These are phyloP conservation scores for Argyresthia albistria DNA, from an alignment of 2,888 invertebrate genomes.

Conservation along the genomic window DNA sequence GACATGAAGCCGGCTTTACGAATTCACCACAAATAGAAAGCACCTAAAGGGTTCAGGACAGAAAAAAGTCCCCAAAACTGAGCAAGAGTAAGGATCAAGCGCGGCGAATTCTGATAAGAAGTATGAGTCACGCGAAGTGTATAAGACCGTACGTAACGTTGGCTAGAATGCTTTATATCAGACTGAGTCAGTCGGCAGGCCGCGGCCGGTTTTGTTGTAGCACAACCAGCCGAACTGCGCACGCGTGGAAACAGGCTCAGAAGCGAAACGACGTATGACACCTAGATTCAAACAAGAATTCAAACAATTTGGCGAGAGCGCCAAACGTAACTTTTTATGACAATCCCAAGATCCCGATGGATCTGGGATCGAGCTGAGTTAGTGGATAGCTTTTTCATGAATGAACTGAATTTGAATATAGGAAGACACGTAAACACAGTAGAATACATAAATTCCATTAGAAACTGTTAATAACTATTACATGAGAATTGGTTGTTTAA, in stretches of 20 bases:
- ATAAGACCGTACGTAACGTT: slow-evolving; percentile 40
- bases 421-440: neutral
- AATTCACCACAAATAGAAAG: slow-evolving; percentile 25
- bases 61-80: slow-evolving; percentile 31
- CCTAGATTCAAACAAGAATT: slow-evolving; percentile 29
- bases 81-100: slow-evolving; percentile 27
- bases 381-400: slow-evolving; percentile 51
- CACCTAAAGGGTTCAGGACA: slow-evolving; percentile 33
- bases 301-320: slow-evolving; percentile 48
- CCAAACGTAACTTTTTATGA: slow-evolving; percentile 40
- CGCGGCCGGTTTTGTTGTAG: slow-evolving; percentile 62
- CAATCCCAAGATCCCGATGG: slow-evolving; percentile 22
- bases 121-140: slow-evolving; percentile 38
- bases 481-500: neutral
- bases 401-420: slow-evolving; percentile 15
- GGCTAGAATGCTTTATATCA: slow-evolving; percentile 65
- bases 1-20: slow-evolving; percentile 70
- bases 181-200: slow-evolving; percentile 62
- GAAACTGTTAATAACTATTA: neutral
- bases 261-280: slow-evolving; percentile 31
- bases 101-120: slow-evolving; percentile 43
- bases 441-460: neutral
- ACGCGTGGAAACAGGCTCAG: slow-evolving; percentile 39
- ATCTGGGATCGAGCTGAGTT: slow-evolving; percentile 37
- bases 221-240: slow-evolving; percentile 43